A percentile compares a stretch with the other conserved stretches of the same genome.
phyloP scores from a whole-genome alignment of 2,888 invertebrate genomes.

The Zaprionus lineosus region DNA sequence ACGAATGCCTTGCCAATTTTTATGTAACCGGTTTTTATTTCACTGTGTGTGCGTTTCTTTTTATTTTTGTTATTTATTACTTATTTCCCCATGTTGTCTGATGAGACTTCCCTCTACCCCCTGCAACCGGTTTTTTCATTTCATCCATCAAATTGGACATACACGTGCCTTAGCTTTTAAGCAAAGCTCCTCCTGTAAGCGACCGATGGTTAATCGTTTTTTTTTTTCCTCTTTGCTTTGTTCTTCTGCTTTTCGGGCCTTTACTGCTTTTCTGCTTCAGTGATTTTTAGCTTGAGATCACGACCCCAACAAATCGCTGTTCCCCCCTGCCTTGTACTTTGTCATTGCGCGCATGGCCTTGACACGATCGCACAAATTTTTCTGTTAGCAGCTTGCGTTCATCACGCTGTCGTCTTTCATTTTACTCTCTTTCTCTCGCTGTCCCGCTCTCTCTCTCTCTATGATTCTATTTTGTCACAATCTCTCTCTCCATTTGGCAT shows the following conservation, averaged over 20 bases:
- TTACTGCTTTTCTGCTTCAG: not conserved
- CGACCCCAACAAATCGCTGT: not conserved
- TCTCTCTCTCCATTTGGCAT: no score
- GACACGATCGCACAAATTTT: slow-evolving; percentile 41
- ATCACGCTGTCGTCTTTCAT: no score
- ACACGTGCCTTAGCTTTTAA: not conserved
- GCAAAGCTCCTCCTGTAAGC: not conserved
- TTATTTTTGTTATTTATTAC: not conserved
- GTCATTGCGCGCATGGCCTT: slow-evolving; percentile 44
- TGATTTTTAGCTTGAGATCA: not conserved
- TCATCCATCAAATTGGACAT: not conserved
- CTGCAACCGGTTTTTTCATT: not conserved
- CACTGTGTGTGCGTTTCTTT: not conserved
- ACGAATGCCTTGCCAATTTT: slow-evolving; percentile 44
- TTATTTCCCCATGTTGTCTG: not conserved
- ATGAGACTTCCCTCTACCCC: not conserved
- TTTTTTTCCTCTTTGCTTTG: not conserved
- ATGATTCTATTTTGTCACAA: no score
- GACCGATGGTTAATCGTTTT: not conserved
- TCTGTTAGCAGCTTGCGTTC: no score
- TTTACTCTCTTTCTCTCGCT: not conserved
- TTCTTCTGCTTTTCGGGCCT: slow-evolving; percentile 11
- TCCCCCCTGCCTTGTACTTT: slow-evolving; percentile 6
- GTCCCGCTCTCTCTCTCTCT: not conserved
- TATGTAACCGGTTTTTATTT: slow-evolving; percentile 64